Percentiles rank a stretch among this genome's conserved stretches.
phyloP scores from a whole-genome alignment of 2,888 invertebrate genomes.

The Nomada goodeniana region DNA sequence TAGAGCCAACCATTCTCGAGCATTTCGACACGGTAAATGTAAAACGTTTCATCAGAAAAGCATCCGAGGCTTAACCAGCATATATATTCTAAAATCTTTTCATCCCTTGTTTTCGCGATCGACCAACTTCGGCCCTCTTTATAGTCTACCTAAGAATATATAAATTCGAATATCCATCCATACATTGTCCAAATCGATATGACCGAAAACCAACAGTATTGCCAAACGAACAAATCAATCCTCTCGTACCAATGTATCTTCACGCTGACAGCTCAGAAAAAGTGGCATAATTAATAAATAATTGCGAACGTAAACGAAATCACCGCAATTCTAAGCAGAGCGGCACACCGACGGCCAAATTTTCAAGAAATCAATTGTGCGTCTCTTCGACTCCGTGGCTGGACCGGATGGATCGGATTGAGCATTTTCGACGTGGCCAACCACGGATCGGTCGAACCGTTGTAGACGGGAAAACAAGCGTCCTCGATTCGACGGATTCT shows the following conservation, averaged over 20 bases:
- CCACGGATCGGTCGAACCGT: conserved; percentile 57
- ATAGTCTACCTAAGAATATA: too few species aligned
- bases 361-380: conserved; percentile 46
- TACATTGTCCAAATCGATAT: too few species aligned
- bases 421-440: conserved; percentile 59
- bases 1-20: neutral
- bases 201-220: too few species aligned
- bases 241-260: too few species aligned
- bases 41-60: neutral
- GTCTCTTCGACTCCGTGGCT: conserved; percentile 52
- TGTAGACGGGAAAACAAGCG: conserved; percentile 67
- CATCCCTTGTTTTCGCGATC: too few species aligned
- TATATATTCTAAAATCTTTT: too few species aligned
- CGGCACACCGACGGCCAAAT: conserved; percentile 18
- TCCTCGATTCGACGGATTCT: conserved; percentile 70
- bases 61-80: neutral
- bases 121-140: too few species aligned
- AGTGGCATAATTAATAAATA: neutral
- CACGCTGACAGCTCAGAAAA: too few species aligned
- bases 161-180: too few species aligned
- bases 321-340: neutral
- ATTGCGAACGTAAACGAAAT: conserved; percentile 15
- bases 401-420: conserved; percentile 68
- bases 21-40: neutral
- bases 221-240: too few species aligned